phyloP scores from a whole-genome alignment of 2,888 invertebrate genomes.

The Aporophyla lueneburgensis region DNA sequence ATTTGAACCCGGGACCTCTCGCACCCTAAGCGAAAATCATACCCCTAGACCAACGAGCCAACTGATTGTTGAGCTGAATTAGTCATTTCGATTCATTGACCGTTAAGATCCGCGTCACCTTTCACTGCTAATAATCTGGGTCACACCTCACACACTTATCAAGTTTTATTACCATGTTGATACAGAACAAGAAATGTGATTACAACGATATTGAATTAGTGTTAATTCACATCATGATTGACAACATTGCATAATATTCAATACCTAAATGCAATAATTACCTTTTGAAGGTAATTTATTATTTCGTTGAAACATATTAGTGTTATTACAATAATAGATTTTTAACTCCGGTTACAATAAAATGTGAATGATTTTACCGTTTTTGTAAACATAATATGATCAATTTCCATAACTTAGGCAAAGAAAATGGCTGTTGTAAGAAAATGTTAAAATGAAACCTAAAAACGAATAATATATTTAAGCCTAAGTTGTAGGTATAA shows the following conservation, averaged over 20 bases:
- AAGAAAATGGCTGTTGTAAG: background rate
- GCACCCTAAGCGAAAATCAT: constrained; percentile 91
- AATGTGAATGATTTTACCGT: background rate
- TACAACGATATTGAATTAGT: constrained; percentile 20
- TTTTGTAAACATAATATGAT: no score
- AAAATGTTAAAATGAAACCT: background rate
- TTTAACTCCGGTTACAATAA: background rate
- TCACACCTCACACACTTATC: constrained; percentile 33
- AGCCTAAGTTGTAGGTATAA: no score
- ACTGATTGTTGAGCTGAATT: fast-evolving
- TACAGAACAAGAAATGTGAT: constrained; percentile 16
- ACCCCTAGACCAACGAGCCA: constrained; percentile 91
- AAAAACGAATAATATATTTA: no score
- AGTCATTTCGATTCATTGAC: constrained; percentile 2
- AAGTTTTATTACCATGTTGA: constrained; percentile 31
- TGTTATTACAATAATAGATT: background rate
- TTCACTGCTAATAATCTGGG: constrained; percentile 49
- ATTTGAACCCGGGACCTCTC: constrained; percentile 91
- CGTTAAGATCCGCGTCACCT: constrained; percentile 15
- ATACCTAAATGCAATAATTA: background rate
- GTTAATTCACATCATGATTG: constrained; percentile 29
- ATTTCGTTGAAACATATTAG: background rate
- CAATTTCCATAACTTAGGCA: background rate
- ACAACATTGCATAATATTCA: constrained; percentile 19
- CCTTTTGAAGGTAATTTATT: background rate